Evolutionary conservation across 2,888 invertebrate species (phyloP), one percentile per base, ranked within the genome.

Genomic region (Eudasyphora cyanicolor): DNA sequence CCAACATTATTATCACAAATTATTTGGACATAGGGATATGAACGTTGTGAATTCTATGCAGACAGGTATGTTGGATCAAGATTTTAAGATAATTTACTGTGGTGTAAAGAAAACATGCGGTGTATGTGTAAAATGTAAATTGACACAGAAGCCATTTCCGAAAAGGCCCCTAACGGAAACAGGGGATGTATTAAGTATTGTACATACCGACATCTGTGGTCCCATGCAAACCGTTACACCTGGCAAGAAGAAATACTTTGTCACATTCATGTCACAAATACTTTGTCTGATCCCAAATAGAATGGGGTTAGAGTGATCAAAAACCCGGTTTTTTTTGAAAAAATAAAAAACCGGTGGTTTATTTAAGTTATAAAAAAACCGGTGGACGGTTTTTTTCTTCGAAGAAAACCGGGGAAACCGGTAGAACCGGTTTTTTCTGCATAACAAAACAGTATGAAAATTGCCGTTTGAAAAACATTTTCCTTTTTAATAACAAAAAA

Each of bases 171-270:
- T 4, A 19, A 4, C 10, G 19, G 17, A 51, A 19, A 17, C 17
- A n/a, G 19, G 51, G 19, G 6, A 17, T 17, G 2, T 51, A 17
- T 8, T 17, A 4, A 8, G 19, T 5, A 17, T 51, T 17, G 19
- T 51, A 17, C 51, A 51, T 19, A 17, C 51, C 19, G 51, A 8
- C 51, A 51, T 19, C 19, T 51, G 49, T n/a, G n/a, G 54, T 51
- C 67, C 67, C 0, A 76, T 67, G 67, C 67, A 86, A 64, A 86
- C 86, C 2, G 12, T 32, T 1, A 87, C 88, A 0, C 84, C 84
- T 19, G 77, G 88, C 19, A 82, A 85, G 10, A 88, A 87, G 49
- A 19, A 81, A 49, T 89, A 88, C 75, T 51, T 89, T 7, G 8
- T 42, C 2, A 42, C 57, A 42, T 57, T 60, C 29, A 60, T 60